phyloP scores from a whole-genome alignment of 2,888 invertebrate genomes.

The Leptinotarsa rubiginosa region DNA sequence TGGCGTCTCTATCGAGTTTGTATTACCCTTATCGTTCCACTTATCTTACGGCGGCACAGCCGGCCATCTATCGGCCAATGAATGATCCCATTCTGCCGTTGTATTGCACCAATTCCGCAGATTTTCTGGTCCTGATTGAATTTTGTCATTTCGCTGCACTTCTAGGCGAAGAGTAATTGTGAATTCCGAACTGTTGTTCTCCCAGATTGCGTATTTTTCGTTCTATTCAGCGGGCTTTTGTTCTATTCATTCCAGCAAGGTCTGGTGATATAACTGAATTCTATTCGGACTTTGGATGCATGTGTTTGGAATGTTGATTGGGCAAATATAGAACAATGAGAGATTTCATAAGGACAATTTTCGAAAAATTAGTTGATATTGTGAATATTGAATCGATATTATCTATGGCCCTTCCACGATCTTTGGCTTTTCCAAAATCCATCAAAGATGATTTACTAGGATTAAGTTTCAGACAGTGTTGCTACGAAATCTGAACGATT shows the following conservation, averaged over 20 bases:
- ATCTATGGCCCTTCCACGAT: too few relatives aligned
- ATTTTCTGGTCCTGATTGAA: constrained; percentile 58
- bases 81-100: constrained; percentile 22
- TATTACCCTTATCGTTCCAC: constrained; percentile 22
- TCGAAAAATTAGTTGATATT: too few relatives aligned
- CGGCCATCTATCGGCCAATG: constrained; percentile 16
- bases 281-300: not conserved
- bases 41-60: constrained; percentile 25
- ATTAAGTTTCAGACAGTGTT: too few relatives aligned
- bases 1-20: constrained; percentile 17
- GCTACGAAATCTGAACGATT: too few relatives aligned
- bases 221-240: constrained; percentile 10
- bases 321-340: too few relatives aligned
- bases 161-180: constrained; percentile 41
- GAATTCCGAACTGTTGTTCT: constrained; percentile 40
- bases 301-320: not conserved
- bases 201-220: constrained; percentile 33
- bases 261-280: not conserved
- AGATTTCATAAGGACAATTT: too few relatives aligned
- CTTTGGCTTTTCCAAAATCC: too few relatives aligned
- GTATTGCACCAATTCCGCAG: constrained; percentile 57
- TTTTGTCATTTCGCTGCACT: constrained; percentile 49
- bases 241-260: not conserved
- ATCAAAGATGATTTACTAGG: too few relatives aligned
- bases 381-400: too few relatives aligned